Evolutionary conservation across 2,113 vertebrate species (phyloP).

Genomic region (Podarcis raffonei): DNA sequence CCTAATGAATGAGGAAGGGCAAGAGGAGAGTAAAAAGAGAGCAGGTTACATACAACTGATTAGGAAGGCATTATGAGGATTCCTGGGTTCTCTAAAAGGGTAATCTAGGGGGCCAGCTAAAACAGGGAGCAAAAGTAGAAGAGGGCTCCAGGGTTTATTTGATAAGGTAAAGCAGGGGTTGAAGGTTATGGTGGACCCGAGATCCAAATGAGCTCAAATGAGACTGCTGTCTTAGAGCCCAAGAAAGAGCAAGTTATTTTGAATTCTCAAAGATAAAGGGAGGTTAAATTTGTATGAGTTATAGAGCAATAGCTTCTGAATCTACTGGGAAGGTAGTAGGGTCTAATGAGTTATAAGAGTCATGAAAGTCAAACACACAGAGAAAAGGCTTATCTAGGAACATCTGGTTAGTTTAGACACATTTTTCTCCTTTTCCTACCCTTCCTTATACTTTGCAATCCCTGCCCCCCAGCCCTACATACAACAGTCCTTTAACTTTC

Average conservation of each 20-base stretch:
- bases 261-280: not conserved
- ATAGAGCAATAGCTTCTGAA: not conserved
- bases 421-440: not conserved
- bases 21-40: too few species aligned
- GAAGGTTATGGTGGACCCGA: not conserved
- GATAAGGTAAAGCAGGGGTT: too few species aligned
- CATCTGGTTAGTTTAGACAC: not conserved
- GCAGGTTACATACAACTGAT: slow-evolving; percentile 16
- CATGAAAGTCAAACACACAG: not conserved
- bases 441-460: not conserved
- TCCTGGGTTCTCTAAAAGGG: slow-evolving; percentile 57
- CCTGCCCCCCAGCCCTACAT: not conserved
- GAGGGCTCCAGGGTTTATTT: too few species aligned
- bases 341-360: not conserved
- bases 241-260: not conserved
- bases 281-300: not conserved
- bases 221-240: not conserved
- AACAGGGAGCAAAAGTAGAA: too few species aligned
- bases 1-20: not conserved
- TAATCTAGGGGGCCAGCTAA: not conserved
- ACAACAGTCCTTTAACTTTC: not conserved
- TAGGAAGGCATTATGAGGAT: slow-evolving; percentile 30
- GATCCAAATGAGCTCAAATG: not conserved
- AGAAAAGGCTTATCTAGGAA: not conserved
- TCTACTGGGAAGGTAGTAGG: not conserved